Conservation (phyloP, 2,888 invertebrate genomes). For the Acheta domesticus region DNA sequence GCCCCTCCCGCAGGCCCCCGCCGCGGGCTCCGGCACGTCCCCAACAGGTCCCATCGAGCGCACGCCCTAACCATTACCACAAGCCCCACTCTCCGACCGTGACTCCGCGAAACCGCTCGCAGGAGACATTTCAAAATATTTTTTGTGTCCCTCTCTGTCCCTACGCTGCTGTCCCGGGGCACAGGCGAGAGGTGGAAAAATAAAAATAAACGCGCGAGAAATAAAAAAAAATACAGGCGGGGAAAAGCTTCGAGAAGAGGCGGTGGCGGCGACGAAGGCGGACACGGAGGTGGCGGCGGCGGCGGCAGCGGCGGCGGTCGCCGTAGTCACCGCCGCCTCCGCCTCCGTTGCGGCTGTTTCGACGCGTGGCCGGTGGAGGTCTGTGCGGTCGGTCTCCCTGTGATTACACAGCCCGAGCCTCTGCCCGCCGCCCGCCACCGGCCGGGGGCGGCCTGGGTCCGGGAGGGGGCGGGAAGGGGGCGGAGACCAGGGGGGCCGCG, state of each 20-base stretch:
- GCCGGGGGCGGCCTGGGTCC: not conserved
- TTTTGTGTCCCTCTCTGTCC: not conserved
- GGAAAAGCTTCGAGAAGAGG: not conserved
- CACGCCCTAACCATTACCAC: not conserved
- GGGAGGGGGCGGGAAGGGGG: not conserved
- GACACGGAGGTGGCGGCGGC: not conserved
- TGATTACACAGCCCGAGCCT: not conserved
- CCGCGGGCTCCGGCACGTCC: not conserved
- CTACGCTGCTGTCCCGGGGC: not conserved
- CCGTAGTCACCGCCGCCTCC: too few relatives aligned
- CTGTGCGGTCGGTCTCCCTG: slow-evolving; percentile 1
- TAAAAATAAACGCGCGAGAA: not conserved
- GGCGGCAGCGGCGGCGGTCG: too few relatives aligned
- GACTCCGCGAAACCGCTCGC: not conserved
- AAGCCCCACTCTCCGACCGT: slow-evolving; percentile 18
- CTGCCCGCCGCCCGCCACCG: not conserved
- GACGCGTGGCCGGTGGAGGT: not conserved
- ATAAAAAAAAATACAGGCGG: not conserved
- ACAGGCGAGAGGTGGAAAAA: not conserved
- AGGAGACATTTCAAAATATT: not conserved
- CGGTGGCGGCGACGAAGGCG: not conserved
- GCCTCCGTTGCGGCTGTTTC: not conserved
- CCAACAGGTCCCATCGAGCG: not conserved
- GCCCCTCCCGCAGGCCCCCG: not conserved
- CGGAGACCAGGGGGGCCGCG: not conserved